Evolutionary conservation across 2,113 vertebrate species (phyloP).

Genomic region (Actinemys pallida): DNA sequence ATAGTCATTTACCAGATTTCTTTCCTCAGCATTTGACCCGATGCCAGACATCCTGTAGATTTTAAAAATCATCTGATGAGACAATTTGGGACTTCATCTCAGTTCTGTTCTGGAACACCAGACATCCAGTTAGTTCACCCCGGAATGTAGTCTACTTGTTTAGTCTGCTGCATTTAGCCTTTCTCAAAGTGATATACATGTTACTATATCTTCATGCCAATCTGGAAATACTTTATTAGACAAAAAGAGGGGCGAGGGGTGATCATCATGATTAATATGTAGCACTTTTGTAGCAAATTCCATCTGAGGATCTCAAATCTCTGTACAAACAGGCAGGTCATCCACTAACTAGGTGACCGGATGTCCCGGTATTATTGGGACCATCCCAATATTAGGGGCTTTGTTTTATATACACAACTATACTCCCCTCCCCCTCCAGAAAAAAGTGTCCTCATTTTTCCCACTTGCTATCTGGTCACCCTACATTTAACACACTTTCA

Average conservation of each 20-base stretch:
- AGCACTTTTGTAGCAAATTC: neutral
- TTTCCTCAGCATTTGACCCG: neutral
- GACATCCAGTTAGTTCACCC: neutral
- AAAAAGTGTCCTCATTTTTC: too few species aligned
- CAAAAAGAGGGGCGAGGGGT: neutral
- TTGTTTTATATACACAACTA: too few species aligned
- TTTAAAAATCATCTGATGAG: neutral
- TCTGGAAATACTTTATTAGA: neutral
- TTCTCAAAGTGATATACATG: neutral
- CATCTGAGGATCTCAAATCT: neutral
- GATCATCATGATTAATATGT: neutral
- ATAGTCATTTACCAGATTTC: neutral
- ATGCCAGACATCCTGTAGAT: neutral
- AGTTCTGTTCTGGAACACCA: neutral
- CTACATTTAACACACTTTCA: neutral
- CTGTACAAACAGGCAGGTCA: neutral
- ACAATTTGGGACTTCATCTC: neutral
- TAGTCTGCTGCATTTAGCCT: neutral
- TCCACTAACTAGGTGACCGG: fast-evolving
- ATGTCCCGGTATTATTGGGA: too few species aligned
- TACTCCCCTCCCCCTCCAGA: too few species aligned
- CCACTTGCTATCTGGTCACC: neutral
- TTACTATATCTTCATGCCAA: neutral
- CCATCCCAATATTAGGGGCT: too few species aligned
- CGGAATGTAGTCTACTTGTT: neutral